Conservation (phyloP, 2,888 invertebrate genomes). For the Uropetala carovei region DNA sequence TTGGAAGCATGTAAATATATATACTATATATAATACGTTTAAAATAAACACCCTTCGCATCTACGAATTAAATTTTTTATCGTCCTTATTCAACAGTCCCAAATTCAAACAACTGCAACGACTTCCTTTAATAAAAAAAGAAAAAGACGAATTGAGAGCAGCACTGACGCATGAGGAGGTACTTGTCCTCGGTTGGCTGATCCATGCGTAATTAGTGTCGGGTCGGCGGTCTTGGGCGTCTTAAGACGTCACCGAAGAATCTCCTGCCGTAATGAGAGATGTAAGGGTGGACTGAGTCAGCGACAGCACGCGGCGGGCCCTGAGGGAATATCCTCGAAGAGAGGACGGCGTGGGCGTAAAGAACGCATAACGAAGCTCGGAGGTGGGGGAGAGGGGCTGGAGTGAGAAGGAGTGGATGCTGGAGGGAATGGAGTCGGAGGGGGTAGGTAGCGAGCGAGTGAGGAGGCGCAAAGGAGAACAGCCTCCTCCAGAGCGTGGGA, state of each 20-base stretch:
- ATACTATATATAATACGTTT: too few species aligned
- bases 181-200: background rate
- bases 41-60: too few species aligned
- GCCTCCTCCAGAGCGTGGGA: background rate
- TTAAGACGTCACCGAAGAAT: slow-evolving; percentile 17
- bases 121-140: background rate
- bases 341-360: slow-evolving; percentile 4
- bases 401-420: background rate
- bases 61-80: too few species aligned
- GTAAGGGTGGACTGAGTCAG: background rate
- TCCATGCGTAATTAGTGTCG: slow-evolving; percentile 2
- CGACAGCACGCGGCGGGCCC: background rate
- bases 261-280: background rate
- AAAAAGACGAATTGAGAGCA: too few species aligned
- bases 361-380: background rate
- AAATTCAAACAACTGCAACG: background rate
- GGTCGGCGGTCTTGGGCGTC: background rate
- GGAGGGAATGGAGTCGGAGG: too few species aligned
- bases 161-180: background rate
- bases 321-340: background rate
- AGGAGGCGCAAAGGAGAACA: too few species aligned
- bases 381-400: background rate
- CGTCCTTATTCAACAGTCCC: too few species aligned
- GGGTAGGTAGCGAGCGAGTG: too few species aligned
- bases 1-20: too few species aligned